Evolutionary conservation across 1,140 invertebrate genomes (phyloP), one percentile per base, ranked within the genome.

Genomic region (Brachionus calyciflorus): DNA sequence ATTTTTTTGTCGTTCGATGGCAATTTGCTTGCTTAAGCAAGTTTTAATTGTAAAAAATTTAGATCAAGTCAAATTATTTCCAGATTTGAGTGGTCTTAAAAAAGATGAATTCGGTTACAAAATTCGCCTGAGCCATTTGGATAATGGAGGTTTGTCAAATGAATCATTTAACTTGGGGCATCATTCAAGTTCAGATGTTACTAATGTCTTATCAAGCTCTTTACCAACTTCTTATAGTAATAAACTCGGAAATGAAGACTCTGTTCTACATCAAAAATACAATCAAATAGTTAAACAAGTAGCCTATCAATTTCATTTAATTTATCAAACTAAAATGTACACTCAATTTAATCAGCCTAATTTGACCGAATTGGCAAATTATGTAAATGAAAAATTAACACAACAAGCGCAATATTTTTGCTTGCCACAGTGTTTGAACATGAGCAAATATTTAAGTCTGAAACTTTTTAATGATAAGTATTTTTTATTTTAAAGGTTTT

Each of bases 231-330:
- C 44, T 17, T n/a, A n/a, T n/a, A 40, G 26, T 51, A 19, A 7
- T 26, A 24, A 51, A 24, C 21, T 17, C n/a, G 3, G 12, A 26
- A 48, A 49, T 21, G 41, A 49, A 28, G 65, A 51, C 14, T 51
- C 44, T n/a, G 19, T 70, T 70, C 6, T 70, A 9, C 44, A 49
- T 17, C 69, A 55, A 12, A 37, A 41, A 24, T 33, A 73, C 10
- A 73, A 40, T 28, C 69, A 73, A 73, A 6, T 73, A 21, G 19
- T 73, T 9, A 73, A 73, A 49, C 69, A 73, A 73, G 46, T 28
- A 19, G 51, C 69, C 12, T 55, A 73, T 26, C 69, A 73, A 24
- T 73, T 73, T 73, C 69, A 73, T 73, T 55, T 51, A 24, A 51
- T 55, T 5, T 73, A 40, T 49, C 69, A 51, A 33, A 73, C 46